These are phyloP conservation scores for Campoplex nolae DNA, from an alignment of 2,888 invertebrate species.

Conservation along the genomic window DNA sequence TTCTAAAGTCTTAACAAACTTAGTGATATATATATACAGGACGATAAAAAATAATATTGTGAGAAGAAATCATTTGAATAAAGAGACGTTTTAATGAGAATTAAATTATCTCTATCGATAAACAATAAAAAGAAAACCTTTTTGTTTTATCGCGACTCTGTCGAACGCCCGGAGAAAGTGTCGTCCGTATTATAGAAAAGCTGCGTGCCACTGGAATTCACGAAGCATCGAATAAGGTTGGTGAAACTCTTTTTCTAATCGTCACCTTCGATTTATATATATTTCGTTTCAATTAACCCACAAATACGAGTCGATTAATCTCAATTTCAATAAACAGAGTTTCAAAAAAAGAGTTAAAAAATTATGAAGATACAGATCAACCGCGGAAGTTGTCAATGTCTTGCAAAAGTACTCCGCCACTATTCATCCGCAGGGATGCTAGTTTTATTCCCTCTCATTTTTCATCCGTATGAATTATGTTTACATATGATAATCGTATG, in stretches of 20 bases:
- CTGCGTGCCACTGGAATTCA: slow-evolving; percentile 69
- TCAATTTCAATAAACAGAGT: not conserved
- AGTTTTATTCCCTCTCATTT: not conserved
- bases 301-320: not conserved
- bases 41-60: not conserved
- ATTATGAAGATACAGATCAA: not conserved
- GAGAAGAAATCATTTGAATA: not conserved
- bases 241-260: slow-evolving; percentile 75
- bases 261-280: slow-evolving; percentile 36
- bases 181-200: slow-evolving; percentile 68
- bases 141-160: slow-evolving; percentile 47
- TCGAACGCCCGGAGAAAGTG: slow-evolving; percentile 73
- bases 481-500: not conserved
- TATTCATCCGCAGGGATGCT: not conserved
- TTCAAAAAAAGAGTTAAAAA: not conserved
- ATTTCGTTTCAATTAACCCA: slow-evolving; percentile 1
- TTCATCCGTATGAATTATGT: not conserved
- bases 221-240: slow-evolving; percentile 78
- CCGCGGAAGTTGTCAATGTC: not conserved
- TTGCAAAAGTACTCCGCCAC: not conserved
- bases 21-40: not conserved
- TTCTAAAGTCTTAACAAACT: not conserved
- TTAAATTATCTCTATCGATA: not conserved
- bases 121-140: slow-evolving; percentile 30
- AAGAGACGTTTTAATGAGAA: not conserved